Conservation (phyloP, 2,888 invertebrate species). For the Deilephila elpenor region DNA sequence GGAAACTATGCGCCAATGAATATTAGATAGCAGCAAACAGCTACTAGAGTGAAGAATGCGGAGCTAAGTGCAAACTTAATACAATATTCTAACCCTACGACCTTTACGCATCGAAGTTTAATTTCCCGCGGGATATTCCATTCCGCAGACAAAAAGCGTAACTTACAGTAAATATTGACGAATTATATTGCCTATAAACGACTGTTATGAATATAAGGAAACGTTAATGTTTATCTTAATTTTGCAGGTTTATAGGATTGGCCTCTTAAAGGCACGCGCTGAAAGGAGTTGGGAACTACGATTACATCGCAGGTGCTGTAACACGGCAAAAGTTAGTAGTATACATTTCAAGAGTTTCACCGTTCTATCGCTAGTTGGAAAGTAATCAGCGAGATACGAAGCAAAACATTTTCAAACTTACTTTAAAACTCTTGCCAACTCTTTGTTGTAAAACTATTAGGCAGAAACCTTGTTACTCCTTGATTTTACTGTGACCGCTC, state of each 20-base stretch:
- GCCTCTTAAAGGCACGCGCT: conserved; percentile 46
- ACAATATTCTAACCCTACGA: conserved; percentile 56
- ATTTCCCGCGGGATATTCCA: conserved; percentile 68
- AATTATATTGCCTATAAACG: conserved; percentile 33
- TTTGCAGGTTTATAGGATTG: conserved; percentile 40
- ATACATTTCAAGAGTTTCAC: conserved; percentile 55
- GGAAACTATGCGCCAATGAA: conserved; percentile 17
- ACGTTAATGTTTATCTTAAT: conserved; percentile 36
- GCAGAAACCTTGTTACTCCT: conserved; percentile 29
- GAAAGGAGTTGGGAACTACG: conserved; percentile 54
- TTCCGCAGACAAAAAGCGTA: conserved; percentile 63
- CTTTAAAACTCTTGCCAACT: conserved; percentile 47
- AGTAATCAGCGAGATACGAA: conserved; percentile 65
- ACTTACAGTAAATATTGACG: conserved; percentile 53
- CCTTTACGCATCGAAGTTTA: conserved; percentile 61
- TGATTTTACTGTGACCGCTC: conserved; percentile 29
- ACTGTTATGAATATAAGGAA: conserved; percentile 6
- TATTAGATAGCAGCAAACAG: conserved; percentile 26
- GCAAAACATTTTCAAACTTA: conserved; percentile 60
- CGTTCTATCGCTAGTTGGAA: conserved; percentile 56
- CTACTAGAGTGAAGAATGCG: conserved; percentile 15
- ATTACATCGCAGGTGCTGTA: conserved; percentile 43
- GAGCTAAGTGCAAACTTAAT: conserved; percentile 41
- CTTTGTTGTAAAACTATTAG: conserved; percentile 40
- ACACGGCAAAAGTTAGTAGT: conserved; percentile 57